Evolutionary conservation across 2,888 invertebrate species (phyloP), one percentile per base, ranked within the genome.

Genomic region (Apamea epomidion): DNA sequence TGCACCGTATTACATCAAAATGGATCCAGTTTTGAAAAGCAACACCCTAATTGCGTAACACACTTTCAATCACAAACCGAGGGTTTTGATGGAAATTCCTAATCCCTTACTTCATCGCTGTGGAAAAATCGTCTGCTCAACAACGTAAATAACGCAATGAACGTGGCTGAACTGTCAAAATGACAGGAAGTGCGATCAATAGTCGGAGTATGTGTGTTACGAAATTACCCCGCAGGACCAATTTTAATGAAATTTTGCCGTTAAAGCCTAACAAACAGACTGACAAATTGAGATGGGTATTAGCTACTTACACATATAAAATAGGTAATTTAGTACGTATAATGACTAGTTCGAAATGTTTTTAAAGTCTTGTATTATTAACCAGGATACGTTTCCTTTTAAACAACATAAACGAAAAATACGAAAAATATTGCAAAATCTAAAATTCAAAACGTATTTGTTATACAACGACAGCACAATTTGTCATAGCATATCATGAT

Each of bases 401-500:
- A 54, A 42, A 71, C 54, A 73, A 25, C 42, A 32, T 18, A 42
- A 68, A 58, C 37, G n/a, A 64, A 69, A 70, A 51, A 60, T n/a
- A 29, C 29, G 69, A 78, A 72, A 74, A 48, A 76, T 37, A 74
- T 67, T 51, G 32, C 42, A 67, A 87, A 76, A 70, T 81, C 42
- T 85, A 76, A 83, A 84, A 85, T 88, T 85, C 85, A 73, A 85
- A 88, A 77, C 77, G 64, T 69, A 85, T 88, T 88, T 88, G 81
- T 85, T 74, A 75, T n/a, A 21, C 37, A 58, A 85, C 73, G 85
- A 85, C 81, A 75, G 42, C 48, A 78, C 86, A 75, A 84, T 85
- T 85, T 85, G 75, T 85, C 77, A 85, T 69, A 73, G 65, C 86
- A 73, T 88, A 88, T 88, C 85, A 88, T 72, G 88, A 88, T 85